phyloP scores from a whole-genome alignment of 2,113 vertebrate genomes.

The Podiceps cristatus region DNA sequence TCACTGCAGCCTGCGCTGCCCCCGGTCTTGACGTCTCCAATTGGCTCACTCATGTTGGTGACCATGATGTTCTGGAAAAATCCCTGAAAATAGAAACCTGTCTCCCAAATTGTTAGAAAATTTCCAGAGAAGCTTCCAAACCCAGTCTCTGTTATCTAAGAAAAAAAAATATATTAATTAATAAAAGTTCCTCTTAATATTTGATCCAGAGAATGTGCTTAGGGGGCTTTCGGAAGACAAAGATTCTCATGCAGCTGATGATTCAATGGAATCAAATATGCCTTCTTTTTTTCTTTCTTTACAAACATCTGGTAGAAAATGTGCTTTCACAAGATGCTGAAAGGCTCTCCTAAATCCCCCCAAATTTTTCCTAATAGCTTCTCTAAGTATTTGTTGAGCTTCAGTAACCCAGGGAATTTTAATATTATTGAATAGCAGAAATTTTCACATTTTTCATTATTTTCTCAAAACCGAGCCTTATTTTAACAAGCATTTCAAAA shows the following conservation, averaged over 20 bases:
- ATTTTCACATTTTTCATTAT: background rate
- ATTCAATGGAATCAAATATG: slow-evolving; percentile 55
- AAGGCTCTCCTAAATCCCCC: slow-evolving; percentile 36
- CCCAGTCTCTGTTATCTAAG: background rate
- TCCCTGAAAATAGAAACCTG: background rate
- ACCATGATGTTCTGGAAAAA: background rate
- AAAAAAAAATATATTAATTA: background rate
- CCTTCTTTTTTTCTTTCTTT: slow-evolving; percentile 1
- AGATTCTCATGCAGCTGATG: slow-evolving; percentile 59
- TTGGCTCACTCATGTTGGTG: no score
- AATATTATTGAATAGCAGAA: slow-evolving; percentile 7
- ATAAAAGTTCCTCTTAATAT: slow-evolving; percentile 48
- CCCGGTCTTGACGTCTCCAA: no score
- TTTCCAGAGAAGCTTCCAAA: slow-evolving; percentile 5
- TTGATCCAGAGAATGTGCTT: slow-evolving; percentile 46
- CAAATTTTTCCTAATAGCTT: slow-evolving; percentile 23
- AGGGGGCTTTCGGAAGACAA: slow-evolving; percentile 50
- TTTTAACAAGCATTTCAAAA: background rate
- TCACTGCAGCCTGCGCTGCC: no score
- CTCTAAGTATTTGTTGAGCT: background rate
- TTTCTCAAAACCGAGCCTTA: background rate
- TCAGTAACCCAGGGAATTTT: slow-evolving; percentile 16
- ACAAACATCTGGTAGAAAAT: slow-evolving; percentile 67
- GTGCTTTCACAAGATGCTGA: slow-evolving; percentile 52
- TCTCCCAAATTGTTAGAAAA: background rate